Evolutionary conservation across 37 sponge, comb jelly and placozoan genomes (phyloP).

Genomic region (Dysidea cf. avara): DNA sequence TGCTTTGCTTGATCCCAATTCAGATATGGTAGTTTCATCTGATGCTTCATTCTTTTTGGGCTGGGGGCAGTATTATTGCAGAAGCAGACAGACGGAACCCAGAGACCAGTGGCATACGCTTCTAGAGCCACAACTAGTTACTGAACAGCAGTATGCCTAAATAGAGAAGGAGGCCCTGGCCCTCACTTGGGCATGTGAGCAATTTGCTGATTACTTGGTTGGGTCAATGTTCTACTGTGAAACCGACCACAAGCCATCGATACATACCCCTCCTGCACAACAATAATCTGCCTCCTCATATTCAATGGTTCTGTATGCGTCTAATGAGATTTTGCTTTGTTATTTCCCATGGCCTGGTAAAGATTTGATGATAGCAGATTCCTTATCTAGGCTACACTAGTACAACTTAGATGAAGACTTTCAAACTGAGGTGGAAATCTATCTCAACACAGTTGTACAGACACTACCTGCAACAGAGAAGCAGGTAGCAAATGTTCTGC

Average conservation of each 20-base stretch:
- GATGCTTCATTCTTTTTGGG: neutral
- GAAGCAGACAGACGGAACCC: neutral
- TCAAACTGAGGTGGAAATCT: too few species aligned
- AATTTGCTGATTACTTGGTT: conserved; percentile 18
- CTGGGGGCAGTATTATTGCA: conserved; percentile 30
- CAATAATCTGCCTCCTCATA: conserved; percentile 37
- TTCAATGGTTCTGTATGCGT: conserved; percentile 49
- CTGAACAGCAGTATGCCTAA: conserved; percentile 37
- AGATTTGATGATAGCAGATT: conserved; percentile 42
- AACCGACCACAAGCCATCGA: conserved; percentile 63
- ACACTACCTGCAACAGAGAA: too few species aligned
- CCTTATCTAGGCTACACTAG: conserved; percentile 35
- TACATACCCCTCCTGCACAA: conserved; percentile 30
- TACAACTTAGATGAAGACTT: neutral
- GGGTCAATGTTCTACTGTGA: conserved; percentile 35
- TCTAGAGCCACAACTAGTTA: conserved; percentile 32
- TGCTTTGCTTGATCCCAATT: conserved; percentile 3
- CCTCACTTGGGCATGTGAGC: too few species aligned
- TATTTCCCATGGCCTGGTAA: conserved; percentile 50
- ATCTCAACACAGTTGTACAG: too few species aligned
- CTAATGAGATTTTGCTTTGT: conserved; percentile 47
- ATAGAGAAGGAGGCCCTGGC: conserved; percentile 60
- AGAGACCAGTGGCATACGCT: conserved; percentile 19
- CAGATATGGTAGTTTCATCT: neutral
- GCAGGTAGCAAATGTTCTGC: too few species aligned